phyloP scores from a whole-genome alignment of 1,140 invertebrate species.

The Hypothenemus hampei region DNA sequence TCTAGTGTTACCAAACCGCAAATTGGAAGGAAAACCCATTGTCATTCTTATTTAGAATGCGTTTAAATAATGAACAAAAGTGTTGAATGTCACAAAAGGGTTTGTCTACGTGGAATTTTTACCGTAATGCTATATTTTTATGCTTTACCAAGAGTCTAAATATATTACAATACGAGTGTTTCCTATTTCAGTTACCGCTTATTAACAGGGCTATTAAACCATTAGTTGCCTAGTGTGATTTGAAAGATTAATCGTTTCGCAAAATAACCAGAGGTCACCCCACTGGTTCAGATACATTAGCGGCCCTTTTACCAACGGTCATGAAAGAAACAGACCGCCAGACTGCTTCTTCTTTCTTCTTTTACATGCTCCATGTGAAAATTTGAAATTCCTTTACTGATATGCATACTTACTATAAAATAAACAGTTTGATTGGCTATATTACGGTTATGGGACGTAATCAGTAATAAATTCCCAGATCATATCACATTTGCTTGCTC shows the following conservation, averaged over 20 bases:
- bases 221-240: slow-evolving; percentile 15
- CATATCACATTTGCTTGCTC: slow-evolving; percentile 41
- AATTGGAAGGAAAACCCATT: too few relatives aligned
- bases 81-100: too few relatives aligned
- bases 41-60: too few relatives aligned
- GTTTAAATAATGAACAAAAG: too few relatives aligned
- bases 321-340: slow-evolving; percentile 8
- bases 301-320: slow-evolving; percentile 25
- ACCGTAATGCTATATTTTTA: too few relatives aligned
- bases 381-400: not conserved
- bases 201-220: slow-evolving; percentile 28
- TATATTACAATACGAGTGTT: too few relatives aligned
- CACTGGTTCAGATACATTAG: slow-evolving; percentile 32
- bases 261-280: slow-evolving; percentile 33
- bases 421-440: not conserved
- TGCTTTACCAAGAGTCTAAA: too few relatives aligned
- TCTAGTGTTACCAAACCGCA: too few relatives aligned
- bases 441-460: slow-evolving; percentile 41
- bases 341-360: too few relatives aligned
- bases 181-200: slow-evolving; percentile 10
- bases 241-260: slow-evolving; percentile 31
- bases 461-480: slow-evolving; percentile 44
- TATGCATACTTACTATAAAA: not conserved
- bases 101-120: too few relatives aligned
- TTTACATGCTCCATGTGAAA: not conserved